These are phyloP conservation scores for Dreissena polymorpha DNA, from an alignment of 1,140 invertebrate species.

Conservation along the genomic window DNA sequence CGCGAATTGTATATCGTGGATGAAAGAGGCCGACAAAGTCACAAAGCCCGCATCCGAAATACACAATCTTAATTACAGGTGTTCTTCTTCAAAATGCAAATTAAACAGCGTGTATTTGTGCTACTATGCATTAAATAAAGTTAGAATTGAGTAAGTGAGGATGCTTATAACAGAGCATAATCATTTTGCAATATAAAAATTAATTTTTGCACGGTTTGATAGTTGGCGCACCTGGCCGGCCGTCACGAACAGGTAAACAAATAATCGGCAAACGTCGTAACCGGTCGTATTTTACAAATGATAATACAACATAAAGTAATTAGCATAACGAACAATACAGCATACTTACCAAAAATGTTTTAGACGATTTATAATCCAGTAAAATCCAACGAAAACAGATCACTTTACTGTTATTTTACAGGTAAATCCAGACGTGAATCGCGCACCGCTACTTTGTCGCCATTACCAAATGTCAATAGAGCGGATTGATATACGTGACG, in stretches of 20 bases:
- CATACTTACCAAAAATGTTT: slow-evolving; percentile 25
- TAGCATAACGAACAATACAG: background rate
- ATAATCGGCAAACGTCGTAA: slow-evolving; percentile 41
- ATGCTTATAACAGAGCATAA: too few relatives aligned
- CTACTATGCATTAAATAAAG: too few relatives aligned
- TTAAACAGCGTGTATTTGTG: too few relatives aligned
- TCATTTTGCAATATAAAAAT: too few relatives aligned
- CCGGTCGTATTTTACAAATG: slow-evolving; percentile 3
- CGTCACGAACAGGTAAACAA: slow-evolving; percentile 54
- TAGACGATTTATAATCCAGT: background rate
- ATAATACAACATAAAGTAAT: background rate
- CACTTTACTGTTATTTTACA: slow-evolving; percentile 28
- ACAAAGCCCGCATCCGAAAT: too few relatives aligned
- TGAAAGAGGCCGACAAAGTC: too few relatives aligned
- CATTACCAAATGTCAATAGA: slow-evolving; percentile 57
- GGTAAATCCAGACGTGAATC: slow-evolving; percentile 50
- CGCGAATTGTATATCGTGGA: too few relatives aligned
- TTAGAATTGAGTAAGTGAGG: too few relatives aligned
- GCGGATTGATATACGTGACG: slow-evolving; percentile 50
- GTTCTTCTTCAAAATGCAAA: too few relatives aligned
- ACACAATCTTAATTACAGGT: too few relatives aligned
- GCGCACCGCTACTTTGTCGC: slow-evolving; percentile 39
- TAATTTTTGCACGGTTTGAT: too few relatives aligned
- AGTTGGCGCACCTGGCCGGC: slow-evolving; percentile 34
- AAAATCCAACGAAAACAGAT: slow-evolving; percentile 11